phyloP scores from a whole-genome alignment of 2,113 vertebrate genomes.

The Falco punctatus region DNA sequence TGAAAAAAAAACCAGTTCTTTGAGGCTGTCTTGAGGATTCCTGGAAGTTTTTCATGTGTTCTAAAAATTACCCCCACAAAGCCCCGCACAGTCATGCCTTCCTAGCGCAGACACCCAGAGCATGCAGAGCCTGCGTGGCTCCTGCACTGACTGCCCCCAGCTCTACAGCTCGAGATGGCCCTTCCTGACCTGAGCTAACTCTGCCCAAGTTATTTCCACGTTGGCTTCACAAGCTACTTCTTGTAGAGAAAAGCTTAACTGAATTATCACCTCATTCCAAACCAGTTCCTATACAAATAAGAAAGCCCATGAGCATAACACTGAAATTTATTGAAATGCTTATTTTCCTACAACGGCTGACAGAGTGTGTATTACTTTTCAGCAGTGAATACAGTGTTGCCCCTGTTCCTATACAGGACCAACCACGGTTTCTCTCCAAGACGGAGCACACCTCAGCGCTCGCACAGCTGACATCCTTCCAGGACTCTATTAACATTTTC shows the following conservation, averaged over 20 bases:
- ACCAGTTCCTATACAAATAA: background rate
- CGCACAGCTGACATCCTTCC: background rate
- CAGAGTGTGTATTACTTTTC: background rate
- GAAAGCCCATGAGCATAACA: background rate
- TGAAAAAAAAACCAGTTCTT: background rate
- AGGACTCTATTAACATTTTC: constrained; percentile 51
- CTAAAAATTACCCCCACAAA: background rate
- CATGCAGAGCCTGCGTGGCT: background rate
- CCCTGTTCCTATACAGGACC: background rate
- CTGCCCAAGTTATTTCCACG: background rate
- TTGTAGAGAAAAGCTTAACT: background rate
- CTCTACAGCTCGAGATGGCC: background rate
- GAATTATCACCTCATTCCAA: constrained; percentile 13
- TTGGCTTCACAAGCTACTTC: background rate
- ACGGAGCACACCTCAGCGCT: background rate
- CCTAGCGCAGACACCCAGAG: background rate
- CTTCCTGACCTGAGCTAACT: background rate
- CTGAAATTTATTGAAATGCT: background rate
- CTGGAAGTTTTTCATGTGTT: background rate
- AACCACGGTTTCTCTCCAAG: background rate
- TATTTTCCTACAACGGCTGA: background rate
- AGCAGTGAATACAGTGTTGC: background rate
- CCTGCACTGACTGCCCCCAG: background rate
- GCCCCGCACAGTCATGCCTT: background rate
- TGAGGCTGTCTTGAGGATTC: background rate